These are phyloP conservation scores for Arnoldichthys spilopterus DNA, from an alignment of 2,797 vertebrate species.

Conservation along the genomic window DNA sequence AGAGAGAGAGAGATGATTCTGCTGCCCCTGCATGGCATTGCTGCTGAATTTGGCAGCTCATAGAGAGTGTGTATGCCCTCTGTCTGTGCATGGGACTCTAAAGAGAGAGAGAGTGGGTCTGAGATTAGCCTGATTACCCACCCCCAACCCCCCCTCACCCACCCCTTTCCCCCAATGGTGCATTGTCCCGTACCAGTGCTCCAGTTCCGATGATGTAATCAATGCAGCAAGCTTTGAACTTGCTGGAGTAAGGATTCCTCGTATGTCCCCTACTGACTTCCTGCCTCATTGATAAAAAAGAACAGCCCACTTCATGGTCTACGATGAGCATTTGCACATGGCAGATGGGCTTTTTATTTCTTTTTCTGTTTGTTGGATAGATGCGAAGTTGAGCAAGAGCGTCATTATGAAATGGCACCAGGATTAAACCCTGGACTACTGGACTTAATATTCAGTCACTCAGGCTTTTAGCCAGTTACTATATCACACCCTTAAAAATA, in stretches of 20 bases:
- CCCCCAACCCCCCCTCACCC: constrained; percentile 34
- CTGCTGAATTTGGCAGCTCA: constrained; percentile 53
- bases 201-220: constrained; percentile 84
- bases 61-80: constrained; percentile 56
- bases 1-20: constrained; percentile 42
- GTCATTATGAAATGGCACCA: not conserved
- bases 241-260: constrained; percentile 73
- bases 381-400: no score
- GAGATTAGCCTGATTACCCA: constrained; percentile 63
- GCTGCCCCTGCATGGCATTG: constrained; percentile 56
- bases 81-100: constrained; percentile 54
- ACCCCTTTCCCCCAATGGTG: constrained; percentile 68
- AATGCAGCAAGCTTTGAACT: constrained; percentile 86
- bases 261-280: constrained; percentile 50
- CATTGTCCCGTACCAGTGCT: constrained; percentile 81
- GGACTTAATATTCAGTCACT: not conserved
- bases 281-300: constrained; percentile 46
- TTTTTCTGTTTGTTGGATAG: no score
- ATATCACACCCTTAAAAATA: not conserved
- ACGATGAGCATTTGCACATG: constrained; percentile 47
- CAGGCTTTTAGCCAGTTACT: not conserved
- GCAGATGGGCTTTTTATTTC: constrained; percentile 28
- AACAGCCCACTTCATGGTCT: constrained; percentile 31
- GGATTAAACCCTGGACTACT: not conserved
- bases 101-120: constrained; percentile 36